Percentiles rank a stretch among this genome's conserved stretches.
These are phyloP conservation scores for Drosophila buzzatii DNA, from an alignment of 2,888 invertebrate genomes.

Conservation along the genomic window DNA sequence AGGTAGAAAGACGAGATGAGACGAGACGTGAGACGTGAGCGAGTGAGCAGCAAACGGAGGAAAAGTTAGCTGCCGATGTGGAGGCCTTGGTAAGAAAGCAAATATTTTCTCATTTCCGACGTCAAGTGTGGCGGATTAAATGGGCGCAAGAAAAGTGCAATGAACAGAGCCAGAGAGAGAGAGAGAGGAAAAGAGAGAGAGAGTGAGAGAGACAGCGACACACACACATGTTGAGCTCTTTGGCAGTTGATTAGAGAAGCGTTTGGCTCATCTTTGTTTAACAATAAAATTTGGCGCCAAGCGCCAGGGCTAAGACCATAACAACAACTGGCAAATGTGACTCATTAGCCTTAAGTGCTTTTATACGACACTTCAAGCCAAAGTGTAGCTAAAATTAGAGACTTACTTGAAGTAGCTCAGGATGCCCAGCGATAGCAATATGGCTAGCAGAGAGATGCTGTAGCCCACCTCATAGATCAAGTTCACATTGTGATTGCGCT, in stretches of 20 bases:
- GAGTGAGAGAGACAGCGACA: constrained; percentile 1
- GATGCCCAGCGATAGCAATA: constrained; percentile 92
- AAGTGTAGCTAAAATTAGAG: not conserved
- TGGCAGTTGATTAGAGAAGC: constrained; percentile 48
- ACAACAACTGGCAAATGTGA: constrained; percentile 35
- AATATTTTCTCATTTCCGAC: constrained; percentile 74
- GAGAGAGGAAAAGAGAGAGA: not conserved
- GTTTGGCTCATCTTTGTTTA: constrained; percentile 60
- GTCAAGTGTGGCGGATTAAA: constrained; percentile 55
- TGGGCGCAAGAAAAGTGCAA: constrained; percentile 51
- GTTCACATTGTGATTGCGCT: constrained; percentile 91
- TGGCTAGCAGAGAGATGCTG: constrained; percentile 93
- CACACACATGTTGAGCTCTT: constrained; percentile 8
- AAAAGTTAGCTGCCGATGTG: constrained; percentile 1
- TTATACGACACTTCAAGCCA: not conserved
- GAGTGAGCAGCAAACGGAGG: not conserved
- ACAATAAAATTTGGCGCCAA: constrained; percentile 68
- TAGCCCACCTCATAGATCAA: constrained; percentile 94
- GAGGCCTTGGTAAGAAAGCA: constrained; percentile 34
- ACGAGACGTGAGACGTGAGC: not conserved
- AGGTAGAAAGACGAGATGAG: no score
- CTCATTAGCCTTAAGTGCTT: constrained; percentile 61
- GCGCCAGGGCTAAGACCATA: constrained; percentile 42
- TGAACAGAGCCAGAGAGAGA: constrained; percentile 29
- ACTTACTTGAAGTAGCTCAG: constrained; percentile 95